These are phyloP conservation scores for Notoglanidium macrostoma DNA, from an alignment of 2,797 vertebrate genomes.

Conservation along the genomic window DNA sequence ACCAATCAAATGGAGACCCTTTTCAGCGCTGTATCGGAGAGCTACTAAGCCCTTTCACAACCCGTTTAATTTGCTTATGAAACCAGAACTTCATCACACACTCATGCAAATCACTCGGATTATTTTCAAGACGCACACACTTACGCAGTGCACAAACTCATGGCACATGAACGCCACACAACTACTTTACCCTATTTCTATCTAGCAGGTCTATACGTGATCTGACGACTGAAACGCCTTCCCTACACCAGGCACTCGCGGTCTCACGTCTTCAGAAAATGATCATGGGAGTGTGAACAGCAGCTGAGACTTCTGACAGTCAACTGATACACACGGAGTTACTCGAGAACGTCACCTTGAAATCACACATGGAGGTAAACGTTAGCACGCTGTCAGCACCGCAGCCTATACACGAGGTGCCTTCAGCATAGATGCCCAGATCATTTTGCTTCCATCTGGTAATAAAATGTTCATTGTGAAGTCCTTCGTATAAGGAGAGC, in stretches of 20 bases:
- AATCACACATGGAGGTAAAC: slow-evolving; percentile 61
- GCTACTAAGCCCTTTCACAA: background rate
- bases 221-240: background rate
- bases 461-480: background rate
- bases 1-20: too few species aligned
- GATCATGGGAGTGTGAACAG: slow-evolving; percentile 44
- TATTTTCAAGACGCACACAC: background rate
- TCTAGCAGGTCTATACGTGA: background rate
- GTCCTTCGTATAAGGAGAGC: background rate
- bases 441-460: background rate
- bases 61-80: background rate
- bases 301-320: slow-evolving; percentile 53
- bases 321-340: slow-evolving; percentile 46
- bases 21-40: background rate
- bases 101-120: background rate
- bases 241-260: slow-evolving; percentile 10
- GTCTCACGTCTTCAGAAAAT: slow-evolving; percentile 19
- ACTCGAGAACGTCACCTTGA: slow-evolving; percentile 61
- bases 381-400: slow-evolving; percentile 64
- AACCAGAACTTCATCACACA: background rate
- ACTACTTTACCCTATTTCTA: background rate
- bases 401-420: background rate
- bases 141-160: background rate
- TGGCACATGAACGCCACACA: background rate
- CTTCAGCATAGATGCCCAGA: background rate